Evolutionary conservation across 2,113 vertebrate genomes (phyloP).

Genomic region (Chauna torquata): DNA sequence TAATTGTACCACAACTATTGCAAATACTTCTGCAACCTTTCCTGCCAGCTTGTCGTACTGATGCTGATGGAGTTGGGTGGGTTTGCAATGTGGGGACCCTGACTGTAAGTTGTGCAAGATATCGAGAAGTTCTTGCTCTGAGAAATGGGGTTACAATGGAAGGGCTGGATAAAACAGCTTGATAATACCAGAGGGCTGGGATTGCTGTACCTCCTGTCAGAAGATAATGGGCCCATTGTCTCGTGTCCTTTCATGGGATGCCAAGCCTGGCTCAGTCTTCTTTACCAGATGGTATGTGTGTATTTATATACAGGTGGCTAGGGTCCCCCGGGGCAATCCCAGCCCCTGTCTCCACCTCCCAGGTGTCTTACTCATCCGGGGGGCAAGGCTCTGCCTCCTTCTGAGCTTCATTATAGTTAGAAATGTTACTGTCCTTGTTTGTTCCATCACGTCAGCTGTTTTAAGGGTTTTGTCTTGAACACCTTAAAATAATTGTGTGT

Average conservation of each 20-base stretch:
- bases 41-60: background rate
- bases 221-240: background rate
- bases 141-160: no score
- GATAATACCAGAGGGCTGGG: background rate
- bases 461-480: rapidly evolving
- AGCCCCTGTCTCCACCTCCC: no score
- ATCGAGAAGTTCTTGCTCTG: background rate
- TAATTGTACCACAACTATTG: background rate
- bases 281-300: no score
- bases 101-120: background rate
- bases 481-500: background rate
- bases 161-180: background rate
- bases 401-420: background rate
- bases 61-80: background rate
- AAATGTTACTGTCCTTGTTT: background rate
- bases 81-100: background rate
- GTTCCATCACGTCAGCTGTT: background rate
- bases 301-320: background rate
- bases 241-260: background rate
- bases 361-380: rapidly evolving
- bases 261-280: background rate
- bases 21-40: background rate
- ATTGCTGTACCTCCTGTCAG: no score
- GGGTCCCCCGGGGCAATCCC: background rate
- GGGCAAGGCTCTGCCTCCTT: background rate